Evolutionary conservation across 2,797 vertebrate genomes (phyloP).

Genomic region (Manis crassicaudata): DNA sequence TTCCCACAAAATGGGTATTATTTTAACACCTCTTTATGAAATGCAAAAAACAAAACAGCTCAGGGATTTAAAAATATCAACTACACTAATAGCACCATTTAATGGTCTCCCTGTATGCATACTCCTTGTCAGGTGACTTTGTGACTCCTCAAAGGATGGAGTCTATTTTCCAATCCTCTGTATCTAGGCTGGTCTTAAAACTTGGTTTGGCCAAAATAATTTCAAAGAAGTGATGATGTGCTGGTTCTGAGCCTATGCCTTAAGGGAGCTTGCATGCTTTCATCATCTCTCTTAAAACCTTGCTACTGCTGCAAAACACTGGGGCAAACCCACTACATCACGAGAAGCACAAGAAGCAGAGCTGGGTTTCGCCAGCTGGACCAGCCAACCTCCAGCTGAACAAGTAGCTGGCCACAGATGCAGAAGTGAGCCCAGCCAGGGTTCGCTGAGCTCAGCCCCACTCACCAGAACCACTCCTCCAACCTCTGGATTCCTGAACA

Average conservation of each 20-base stretch:
- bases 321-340: neutral
- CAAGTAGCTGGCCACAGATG: neutral
- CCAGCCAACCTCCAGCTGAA: neutral
- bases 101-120: neutral
- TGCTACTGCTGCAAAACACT: neutral
- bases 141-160: neutral
- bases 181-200: neutral
- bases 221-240: neutral
- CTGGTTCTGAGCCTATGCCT: neutral
- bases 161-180: neutral
- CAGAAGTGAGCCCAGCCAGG: neutral
- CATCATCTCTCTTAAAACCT: neutral
- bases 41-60: neutral
- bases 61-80: neutral
- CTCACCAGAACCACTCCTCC: neutral
- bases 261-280: neutral
- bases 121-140: neutral
- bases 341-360: neutral
- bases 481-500: neutral
- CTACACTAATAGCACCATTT: neutral
- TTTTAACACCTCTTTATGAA: neutral
- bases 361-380: neutral
- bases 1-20: neutral
- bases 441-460: neutral
- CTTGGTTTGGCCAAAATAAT: neutral